These are phyloP conservation scores for Danio choprae DNA, from an alignment of 2,797 vertebrate species.

Conservation along the genomic window DNA sequence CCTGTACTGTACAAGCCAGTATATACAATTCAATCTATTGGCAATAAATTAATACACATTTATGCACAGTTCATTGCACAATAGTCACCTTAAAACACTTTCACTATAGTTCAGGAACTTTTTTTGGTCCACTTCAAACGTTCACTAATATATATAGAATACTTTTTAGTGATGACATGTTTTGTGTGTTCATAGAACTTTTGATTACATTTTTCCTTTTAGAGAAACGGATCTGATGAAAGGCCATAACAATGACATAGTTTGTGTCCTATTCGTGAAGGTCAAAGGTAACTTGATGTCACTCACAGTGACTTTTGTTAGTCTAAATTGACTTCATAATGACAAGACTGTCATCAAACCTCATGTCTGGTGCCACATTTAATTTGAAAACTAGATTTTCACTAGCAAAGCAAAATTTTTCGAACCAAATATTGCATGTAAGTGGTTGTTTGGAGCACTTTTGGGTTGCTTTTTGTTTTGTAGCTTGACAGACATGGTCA, in stretches of 20 bases:
- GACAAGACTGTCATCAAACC: neutral
- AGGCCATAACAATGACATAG: neutral
- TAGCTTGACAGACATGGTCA: neutral
- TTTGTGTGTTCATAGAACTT: neutral
- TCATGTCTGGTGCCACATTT: neutral
- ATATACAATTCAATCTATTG: too few species aligned
- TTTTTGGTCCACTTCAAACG: too few species aligned
- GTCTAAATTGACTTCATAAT: neutral
- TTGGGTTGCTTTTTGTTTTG: neutral
- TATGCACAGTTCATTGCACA: too few species aligned
- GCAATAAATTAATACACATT: too few species aligned
- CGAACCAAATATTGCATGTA: neutral
- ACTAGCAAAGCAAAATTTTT: neutral
- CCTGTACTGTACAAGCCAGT: too few species aligned
- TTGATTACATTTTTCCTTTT: neutral
- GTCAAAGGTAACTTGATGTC: neutral
- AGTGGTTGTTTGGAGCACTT: neutral
- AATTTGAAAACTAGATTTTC: neutral
- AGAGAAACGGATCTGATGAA: constrained; percentile 16
- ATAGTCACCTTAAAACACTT: too few species aligned
- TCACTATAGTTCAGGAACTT: too few species aligned
- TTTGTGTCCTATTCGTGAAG: neutral
- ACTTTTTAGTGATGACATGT: too few species aligned
- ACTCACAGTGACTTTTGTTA: neutral
- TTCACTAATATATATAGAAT: too few species aligned